These are phyloP conservation scores for Mionectes olivaceus DNA, from an alignment of 2,797 vertebrate species.

Conservation along the genomic window DNA sequence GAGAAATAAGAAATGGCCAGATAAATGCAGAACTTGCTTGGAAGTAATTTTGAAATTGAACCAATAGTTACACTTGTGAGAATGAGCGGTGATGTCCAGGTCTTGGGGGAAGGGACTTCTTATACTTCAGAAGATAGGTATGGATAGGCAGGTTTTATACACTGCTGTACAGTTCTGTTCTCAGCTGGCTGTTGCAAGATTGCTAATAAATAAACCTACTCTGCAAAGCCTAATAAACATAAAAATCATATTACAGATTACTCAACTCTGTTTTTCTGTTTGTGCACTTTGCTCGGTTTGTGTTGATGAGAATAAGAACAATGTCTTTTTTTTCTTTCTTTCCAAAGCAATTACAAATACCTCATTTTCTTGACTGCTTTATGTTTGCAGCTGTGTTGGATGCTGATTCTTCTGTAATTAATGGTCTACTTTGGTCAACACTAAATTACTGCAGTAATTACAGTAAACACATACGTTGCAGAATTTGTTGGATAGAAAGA, in stretches of 20 bases:
- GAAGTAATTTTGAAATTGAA: neutral
- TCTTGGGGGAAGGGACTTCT: neutral
- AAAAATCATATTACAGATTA: neutral
- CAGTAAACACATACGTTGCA: neutral
- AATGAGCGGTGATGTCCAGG: neutral
- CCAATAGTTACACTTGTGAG: neutral
- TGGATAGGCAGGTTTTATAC: neutral
- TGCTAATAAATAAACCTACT: neutral
- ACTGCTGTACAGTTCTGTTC: neutral
- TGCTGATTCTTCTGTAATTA: conserved; percentile 50
- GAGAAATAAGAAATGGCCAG: neutral
- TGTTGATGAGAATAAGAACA: neutral
- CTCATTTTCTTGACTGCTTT: conserved; percentile 39
- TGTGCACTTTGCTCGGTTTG: conserved; percentile 2
- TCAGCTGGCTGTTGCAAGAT: neutral
- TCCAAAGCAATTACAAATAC: neutral
- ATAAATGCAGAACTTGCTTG: neutral
- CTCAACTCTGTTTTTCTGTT: conserved; percentile 21
- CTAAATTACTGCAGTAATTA: conserved; percentile 26
- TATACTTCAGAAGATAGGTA: neutral
- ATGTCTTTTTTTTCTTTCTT: neutral
- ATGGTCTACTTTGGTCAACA: conserved; percentile 28
- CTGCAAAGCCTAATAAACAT: neutral
- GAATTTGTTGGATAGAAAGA: conserved; percentile 13
- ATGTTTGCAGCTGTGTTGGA: conserved; percentile 48